phyloP scores from a whole-genome alignment of 2,888 invertebrate genomes.

The Slavum lentiscoides region DNA sequence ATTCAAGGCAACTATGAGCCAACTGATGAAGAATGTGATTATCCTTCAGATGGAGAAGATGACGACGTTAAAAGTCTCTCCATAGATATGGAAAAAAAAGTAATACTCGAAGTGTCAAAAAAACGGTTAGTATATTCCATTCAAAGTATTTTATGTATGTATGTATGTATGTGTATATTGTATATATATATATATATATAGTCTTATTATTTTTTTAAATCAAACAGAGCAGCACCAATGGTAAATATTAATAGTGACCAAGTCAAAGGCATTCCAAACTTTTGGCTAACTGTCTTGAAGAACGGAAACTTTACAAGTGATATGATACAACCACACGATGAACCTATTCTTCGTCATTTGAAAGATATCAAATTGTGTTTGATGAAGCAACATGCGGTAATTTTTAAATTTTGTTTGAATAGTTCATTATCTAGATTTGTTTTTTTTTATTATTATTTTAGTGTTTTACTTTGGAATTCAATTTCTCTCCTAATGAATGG shows the following conservation, averaged over 20 bases:
- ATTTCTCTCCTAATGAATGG: conserved; percentile 88
- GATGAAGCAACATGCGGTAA: conserved; percentile 71
- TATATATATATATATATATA: not conserved
- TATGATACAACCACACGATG: conserved; percentile 87
- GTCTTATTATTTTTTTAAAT: not conserved
- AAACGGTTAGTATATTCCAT: conserved; percentile 15
- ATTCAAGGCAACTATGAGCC: conserved; percentile 77
- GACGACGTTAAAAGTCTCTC: conserved; percentile 71
- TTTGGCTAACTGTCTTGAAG: conserved; percentile 94
- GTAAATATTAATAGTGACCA: conserved; percentile 9
- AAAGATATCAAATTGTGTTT: conserved; percentile 73
- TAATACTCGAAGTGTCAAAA: conserved; percentile 66
- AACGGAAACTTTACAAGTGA: conserved; percentile 84
- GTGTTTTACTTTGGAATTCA: conserved; percentile 85
- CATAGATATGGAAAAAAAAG: conserved; percentile 65
- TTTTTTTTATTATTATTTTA: conserved; percentile 58
- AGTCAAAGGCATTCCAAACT: conserved; percentile 78
- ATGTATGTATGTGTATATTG: not conserved
- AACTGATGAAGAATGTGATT: conserved; percentile 83
- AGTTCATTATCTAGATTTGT: conserved; percentile 10
- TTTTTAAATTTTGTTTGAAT: conserved; percentile 55
- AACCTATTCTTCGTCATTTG: conserved; percentile 82
- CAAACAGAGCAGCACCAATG: conserved; percentile 58
- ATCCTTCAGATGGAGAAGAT: conserved; percentile 78
- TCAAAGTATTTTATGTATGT: not conserved